A percentile compares a stretch with the other conserved stretches of the same genome.
These are phyloP conservation scores for Clavelina lepadiformis DNA, from an alignment of 23 tunicate species.

Conservation along the genomic window DNA sequence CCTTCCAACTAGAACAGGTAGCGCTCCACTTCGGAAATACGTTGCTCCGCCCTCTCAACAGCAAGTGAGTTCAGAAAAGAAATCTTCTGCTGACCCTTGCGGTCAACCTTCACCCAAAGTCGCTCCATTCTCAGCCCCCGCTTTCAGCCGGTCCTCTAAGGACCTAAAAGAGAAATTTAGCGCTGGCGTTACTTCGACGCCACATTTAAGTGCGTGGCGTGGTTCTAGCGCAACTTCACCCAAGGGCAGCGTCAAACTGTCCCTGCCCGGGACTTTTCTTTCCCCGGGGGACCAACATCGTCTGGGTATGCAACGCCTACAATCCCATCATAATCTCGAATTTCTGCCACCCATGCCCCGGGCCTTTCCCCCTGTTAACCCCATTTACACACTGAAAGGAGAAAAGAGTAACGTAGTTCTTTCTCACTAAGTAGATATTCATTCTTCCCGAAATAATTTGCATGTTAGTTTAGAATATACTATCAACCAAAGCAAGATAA, in stretches of 20 bases:
- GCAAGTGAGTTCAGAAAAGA: conserved; percentile 29
- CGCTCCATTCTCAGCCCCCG: conserved; percentile 1
- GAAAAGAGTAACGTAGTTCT: no score
- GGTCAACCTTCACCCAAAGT: neutral
- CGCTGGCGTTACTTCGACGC: conserved; percentile 3
- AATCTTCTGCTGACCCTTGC: neutral
- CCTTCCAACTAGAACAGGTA: conserved; percentile 50
- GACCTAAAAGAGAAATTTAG: no score
- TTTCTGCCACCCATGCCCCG: conserved; percentile 83
- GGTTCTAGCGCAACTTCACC: neutral
- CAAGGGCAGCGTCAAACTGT: conserved; percentile 31
- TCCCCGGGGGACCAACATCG: conserved; percentile 78
- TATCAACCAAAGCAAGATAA: no score
- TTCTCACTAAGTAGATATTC: no score
- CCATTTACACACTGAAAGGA: conserved; percentile 19
- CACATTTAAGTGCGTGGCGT: neutral
- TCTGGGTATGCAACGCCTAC: conserved; percentile 44
- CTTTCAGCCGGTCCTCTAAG: neutral
- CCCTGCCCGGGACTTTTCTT: conserved; percentile 61
- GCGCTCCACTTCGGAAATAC: conserved; percentile 45
- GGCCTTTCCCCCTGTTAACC: conserved; percentile 49
- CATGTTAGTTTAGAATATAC: no score
- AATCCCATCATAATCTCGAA: conserved; percentile 49
- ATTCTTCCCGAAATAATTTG: no score
- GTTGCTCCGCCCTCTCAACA: conserved; percentile 31